A percentile compares a stretch with the other conserved stretches of the same genome.
Conservation (phyloP, 1,140 invertebrate species). For the Papilio polyxenes region DNA sequence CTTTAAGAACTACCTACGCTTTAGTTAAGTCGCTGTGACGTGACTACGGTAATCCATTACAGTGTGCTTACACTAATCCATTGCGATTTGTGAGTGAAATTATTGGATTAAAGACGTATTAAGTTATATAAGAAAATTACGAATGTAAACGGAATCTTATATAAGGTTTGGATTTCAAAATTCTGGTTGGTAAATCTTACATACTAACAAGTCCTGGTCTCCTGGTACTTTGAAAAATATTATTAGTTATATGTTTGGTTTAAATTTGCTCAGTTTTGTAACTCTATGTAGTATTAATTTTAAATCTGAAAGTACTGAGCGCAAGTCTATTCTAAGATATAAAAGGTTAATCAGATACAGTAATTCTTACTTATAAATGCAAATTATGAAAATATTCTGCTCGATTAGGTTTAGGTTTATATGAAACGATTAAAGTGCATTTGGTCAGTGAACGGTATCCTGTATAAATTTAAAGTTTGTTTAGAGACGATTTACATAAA, state of each 20-base stretch:
- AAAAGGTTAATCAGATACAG: conserved; percentile 19
- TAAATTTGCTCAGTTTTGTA: no score
- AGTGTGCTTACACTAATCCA: conserved; percentile 11
- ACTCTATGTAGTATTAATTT: neutral
- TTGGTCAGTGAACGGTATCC: neutral
- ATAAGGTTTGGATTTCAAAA: conserved; percentile 16
- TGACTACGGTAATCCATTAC: neutral
- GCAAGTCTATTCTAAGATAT: neutral
- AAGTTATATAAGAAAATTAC: conserved; percentile 3
- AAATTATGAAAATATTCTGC: conserved; percentile 18
- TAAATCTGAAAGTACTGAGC: neutral
- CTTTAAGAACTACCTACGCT: neutral
- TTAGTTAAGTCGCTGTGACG: neutral
- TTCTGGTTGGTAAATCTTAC: neutral
- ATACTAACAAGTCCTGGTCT: neutral
- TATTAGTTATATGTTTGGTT: neutral
- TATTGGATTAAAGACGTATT: conserved; percentile 22
- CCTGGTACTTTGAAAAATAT: neutral
- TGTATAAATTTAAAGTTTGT: neutral
- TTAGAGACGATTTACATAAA: no score
- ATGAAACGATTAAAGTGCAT: conserved; percentile 17
- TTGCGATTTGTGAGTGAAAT: conserved; percentile 3
- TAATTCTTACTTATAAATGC: conserved; percentile 13
- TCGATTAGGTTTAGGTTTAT: neutral
- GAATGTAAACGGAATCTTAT: neutral